Evolutionary conservation across 2,888 invertebrate species (phyloP), one percentile per base, ranked within the genome.

Genomic region (Neoscelio sp.): DNA sequence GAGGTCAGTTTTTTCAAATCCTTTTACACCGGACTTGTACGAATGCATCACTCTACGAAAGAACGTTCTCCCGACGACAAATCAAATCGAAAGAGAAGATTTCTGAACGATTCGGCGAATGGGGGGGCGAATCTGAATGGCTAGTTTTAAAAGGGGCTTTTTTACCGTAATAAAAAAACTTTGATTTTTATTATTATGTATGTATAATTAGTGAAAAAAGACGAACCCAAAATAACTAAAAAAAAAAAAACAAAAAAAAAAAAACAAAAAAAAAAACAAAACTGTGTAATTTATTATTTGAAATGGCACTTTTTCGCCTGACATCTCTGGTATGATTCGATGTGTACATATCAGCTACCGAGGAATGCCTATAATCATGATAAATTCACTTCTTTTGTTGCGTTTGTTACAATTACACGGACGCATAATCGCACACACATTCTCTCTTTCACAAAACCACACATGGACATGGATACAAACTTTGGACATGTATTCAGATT

Each of bases 171-270:
- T 68, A 71, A 74, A 60, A 71, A 71, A 74, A 73, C 73, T 83
- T 86, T 86, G 84, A 82, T 83, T 87, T 87, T 86, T 87, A 83
- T 83, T 56, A 83, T 74, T 74, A 58, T 85, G 84, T 83, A 84
- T 80, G 83, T 83, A 83, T 85, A 85, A 86, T 82, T 85, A 85
- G 86, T 85, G 77, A 84, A 86, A 86, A 85, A 85, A 87, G 85
- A 85, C 83, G 87, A 85, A 85, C 85, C 78, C 83, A 85, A 85
- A 85, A 84, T 85, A 87, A 81, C 84, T 87, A 84, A 80, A 56
- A 74, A 80, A 80, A 75, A 79, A 73, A 80, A 78, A 81, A 77
- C n/a, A 80, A 80, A 75, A 79, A 73, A 80, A 78, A 81, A 77
- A 85, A 85, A 85, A 84, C 85, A 87, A 81, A 84, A 86, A 84